These are phyloP conservation scores for Ia io DNA, from an alignment of 2,113 vertebrate species.

Conservation along the genomic window DNA sequence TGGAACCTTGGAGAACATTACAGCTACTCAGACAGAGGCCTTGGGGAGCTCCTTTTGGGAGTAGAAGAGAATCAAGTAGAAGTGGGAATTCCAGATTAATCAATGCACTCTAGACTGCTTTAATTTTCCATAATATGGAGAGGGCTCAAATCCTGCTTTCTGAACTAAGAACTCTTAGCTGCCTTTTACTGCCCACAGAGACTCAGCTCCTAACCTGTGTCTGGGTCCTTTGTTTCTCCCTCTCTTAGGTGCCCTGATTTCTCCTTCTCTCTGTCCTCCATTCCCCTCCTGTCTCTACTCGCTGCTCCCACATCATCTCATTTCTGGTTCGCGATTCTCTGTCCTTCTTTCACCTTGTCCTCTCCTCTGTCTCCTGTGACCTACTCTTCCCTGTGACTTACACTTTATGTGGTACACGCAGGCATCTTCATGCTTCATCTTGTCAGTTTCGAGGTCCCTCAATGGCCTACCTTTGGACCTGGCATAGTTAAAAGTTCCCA, in stretches of 20 bases:
- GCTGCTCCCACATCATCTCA: not conserved
- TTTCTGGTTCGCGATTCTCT: not conserved
- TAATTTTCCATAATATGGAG: not conserved
- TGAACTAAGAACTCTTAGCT: not conserved
- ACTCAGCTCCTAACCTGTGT: not conserved
- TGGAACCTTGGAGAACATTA: not conserved
- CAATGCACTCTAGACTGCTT: not conserved
- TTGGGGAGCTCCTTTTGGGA: not conserved
- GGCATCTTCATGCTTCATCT: constrained; percentile 37
- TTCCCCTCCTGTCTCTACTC: not conserved
- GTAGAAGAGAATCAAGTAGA: not conserved
- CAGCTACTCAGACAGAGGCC: no score
- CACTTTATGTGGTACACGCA: not conserved
- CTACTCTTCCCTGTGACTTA: constrained; percentile 2
- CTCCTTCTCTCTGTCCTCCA: not conserved
- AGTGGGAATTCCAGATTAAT: not conserved
- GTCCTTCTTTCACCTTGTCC: not conserved
- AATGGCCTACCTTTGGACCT: constrained; percentile 51
- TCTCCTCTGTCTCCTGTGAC: not conserved
- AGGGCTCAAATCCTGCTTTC: not conserved
- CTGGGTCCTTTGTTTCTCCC: not conserved
- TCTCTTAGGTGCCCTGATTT: not conserved
- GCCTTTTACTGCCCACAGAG: not conserved
- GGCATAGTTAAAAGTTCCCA: constrained; percentile 62
- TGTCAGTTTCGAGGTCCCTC: constrained; percentile 1